A percentile compares a stretch with the other conserved stretches of the same genome.
Evolutionary conservation across 1,140 invertebrate species (phyloP).

Genomic region (Monomorium pharaonis): DNA sequence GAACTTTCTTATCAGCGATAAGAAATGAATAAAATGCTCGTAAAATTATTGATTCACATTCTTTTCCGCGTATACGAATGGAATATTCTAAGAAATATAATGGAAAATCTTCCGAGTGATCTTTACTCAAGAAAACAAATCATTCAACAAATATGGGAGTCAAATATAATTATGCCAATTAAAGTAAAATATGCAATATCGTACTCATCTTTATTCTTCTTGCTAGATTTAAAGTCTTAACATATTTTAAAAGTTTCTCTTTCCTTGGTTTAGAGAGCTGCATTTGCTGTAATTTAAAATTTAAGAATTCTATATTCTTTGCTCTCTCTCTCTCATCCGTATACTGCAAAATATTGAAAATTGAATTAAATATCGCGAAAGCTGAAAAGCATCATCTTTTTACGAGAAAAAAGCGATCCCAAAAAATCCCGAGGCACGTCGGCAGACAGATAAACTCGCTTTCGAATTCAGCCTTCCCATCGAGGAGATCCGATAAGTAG

Average conservation of each 20-base stretch:
- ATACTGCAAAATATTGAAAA: too few species aligned
- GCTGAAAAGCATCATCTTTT: not conserved
- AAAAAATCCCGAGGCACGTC: not conserved
- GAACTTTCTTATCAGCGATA: not conserved
- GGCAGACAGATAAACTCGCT: not conserved
- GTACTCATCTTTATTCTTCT: not conserved
- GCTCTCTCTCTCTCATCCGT: not conserved
- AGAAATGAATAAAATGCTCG: not conserved
- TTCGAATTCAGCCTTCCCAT: not conserved
- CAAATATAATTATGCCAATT: not conserved
- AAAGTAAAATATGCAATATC: not conserved
- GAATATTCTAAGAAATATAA: not conserved
- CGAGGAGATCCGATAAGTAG: conserved; percentile 11
- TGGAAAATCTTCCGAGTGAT: not conserved
- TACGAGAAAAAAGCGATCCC: not conserved
- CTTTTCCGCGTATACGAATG: not conserved
- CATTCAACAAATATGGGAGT: not conserved
- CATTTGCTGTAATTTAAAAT: not conserved
- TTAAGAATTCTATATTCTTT: not conserved
- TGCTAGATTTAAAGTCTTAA: not conserved
- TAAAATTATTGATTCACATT: not conserved
- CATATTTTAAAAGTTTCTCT: not conserved
- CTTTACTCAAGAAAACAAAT: not conserved
- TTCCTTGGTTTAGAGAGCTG: not conserved
- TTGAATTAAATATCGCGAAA: not conserved